Base-by-base conservation (phyloP, 2,888 invertebrate species). In the Timema podura region DNA sequence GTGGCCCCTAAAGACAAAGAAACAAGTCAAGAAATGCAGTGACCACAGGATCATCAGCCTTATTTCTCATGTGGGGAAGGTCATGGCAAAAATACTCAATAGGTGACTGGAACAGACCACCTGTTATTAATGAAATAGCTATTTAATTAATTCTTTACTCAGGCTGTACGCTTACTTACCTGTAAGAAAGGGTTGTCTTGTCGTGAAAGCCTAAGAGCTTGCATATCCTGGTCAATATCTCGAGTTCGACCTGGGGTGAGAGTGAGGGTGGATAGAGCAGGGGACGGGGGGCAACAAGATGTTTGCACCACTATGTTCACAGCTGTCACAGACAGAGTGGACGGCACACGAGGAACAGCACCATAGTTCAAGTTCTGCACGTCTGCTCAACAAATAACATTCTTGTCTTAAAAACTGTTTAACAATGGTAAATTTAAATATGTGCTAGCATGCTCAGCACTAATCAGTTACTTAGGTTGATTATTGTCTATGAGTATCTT, bases 181-280 rank as follows among this genome's bases (percentile, higher is more conserved):
- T 91, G 90, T 73, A 93, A 83, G 79, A 91, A 92, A 2, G 93
- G 93, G 82, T 93, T 93, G 81, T 93, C 93, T 81, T 92, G 92
- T 72, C 93, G 84, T 9, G 92, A 92, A 64, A 91, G 85, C 77
- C 92, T 85, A 61, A 93, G 83, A 45, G 91, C 90, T 80, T 92
- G 91, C 91, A 93, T 92, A 78, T 93, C 93, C 81, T 91, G 90
- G 77, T 91, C 91, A 77, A 91, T 90, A 81, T 91, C 91, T 75
- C 91, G 84, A 73, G 89, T 89, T 74, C 91, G 84, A 30, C 91
- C 91, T 67, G 91, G 91, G 75, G 90, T 90, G 75, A 90, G 80
- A 59, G 90, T 85, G 72, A 90, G 84, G 67, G 89, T 87, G 49
- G 91, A 87, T 74, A 85, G 81, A 68, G 87, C 84, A 64, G 86